Evolutionary conservation across 64 coral and sea anemone species (phyloP).

Genomic region (Hydrozoanthus tunicans): DNA sequence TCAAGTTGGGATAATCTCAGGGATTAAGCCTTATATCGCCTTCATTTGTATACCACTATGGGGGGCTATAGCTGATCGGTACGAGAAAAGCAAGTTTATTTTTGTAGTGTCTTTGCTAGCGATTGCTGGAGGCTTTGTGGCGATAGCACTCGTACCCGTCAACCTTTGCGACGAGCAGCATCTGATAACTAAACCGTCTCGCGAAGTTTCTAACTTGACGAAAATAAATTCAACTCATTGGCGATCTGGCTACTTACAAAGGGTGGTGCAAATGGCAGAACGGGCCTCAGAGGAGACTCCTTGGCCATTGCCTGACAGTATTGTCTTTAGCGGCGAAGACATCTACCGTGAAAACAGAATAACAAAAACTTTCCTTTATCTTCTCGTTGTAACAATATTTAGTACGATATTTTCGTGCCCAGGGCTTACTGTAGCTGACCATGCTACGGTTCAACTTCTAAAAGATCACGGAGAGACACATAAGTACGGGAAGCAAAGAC

Average conservation of each 20-base stretch:
- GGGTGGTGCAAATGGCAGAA: constrained; percentile 63
- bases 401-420: constrained; percentile 90
- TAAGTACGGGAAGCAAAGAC: constrained; percentile 91
- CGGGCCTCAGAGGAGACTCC: constrained; percentile 76
- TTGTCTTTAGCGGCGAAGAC: constrained; percentile 61
- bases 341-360: constrained; percentile 44
- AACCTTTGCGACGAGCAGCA: constrained; percentile 82
- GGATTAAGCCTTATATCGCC: constrained; percentile 93
- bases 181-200: constrained; percentile 28
- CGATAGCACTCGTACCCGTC: constrained; percentile 81
- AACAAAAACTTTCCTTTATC: constrained; percentile 69
- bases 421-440: constrained; percentile 86
- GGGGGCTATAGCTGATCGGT: constrained; percentile 87
- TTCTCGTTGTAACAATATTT: constrained; percentile 88
- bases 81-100: constrained; percentile 84
- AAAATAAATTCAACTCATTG: neutral
- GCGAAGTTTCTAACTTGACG: constrained; percentile 25
- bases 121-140: constrained; percentile 67
- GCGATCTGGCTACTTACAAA: constrained; percentile 47
- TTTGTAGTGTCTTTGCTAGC: constrained; percentile 89
- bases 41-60: constrained; percentile 97
- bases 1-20: constrained; percentile 85
- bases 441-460: constrained; percentile 89
- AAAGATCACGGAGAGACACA: constrained; percentile 85
- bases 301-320: constrained; percentile 75